These are phyloP conservation scores for Dermatemys mawii DNA, from an alignment of 2,113 vertebrate genomes.

Conservation along the genomic window DNA sequence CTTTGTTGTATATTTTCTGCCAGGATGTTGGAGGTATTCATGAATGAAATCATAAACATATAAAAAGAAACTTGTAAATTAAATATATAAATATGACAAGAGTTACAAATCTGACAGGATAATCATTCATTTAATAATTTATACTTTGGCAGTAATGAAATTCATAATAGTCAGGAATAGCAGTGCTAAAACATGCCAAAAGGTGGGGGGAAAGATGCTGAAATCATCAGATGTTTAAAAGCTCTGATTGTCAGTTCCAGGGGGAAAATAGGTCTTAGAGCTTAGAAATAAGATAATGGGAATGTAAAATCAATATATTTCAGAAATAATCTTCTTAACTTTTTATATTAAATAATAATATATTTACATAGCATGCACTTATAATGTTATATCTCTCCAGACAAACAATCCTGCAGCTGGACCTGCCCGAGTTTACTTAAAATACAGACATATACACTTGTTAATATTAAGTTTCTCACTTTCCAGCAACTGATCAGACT, in stretches of 20 bases:
- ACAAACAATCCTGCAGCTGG: neutral
- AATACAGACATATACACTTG: neutral
- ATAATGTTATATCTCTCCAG: neutral
- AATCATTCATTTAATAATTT: conserved; percentile 61
- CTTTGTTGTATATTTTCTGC: conserved; percentile 46
- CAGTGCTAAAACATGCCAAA: neutral
- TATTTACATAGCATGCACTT: neutral
- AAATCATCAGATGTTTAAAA: conserved; percentile 4
- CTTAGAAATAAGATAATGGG: conserved; percentile 27
- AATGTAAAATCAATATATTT: conserved; percentile 43
- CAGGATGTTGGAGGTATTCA: conserved; percentile 30
- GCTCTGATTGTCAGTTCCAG: conserved; percentile 28
- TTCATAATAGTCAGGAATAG: conserved; percentile 42
- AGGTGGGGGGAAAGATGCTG: neutral
- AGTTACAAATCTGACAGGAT: conserved; percentile 28
- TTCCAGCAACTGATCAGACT: neutral
- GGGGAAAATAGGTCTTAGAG: conserved; percentile 10
- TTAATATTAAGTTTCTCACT: neutral
- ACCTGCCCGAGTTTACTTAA: neutral
- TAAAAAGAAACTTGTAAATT: conserved; percentile 38
- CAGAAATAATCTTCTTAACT: conserved; percentile 21
- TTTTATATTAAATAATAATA: conserved; percentile 41
- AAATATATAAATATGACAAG: conserved; percentile 47
- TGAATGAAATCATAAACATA: conserved; percentile 49
- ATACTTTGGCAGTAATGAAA: conserved; percentile 46